Base-by-base conservation (phyloP, 2,888 invertebrate species). In the Gastrophysa polygoni region DNA sequence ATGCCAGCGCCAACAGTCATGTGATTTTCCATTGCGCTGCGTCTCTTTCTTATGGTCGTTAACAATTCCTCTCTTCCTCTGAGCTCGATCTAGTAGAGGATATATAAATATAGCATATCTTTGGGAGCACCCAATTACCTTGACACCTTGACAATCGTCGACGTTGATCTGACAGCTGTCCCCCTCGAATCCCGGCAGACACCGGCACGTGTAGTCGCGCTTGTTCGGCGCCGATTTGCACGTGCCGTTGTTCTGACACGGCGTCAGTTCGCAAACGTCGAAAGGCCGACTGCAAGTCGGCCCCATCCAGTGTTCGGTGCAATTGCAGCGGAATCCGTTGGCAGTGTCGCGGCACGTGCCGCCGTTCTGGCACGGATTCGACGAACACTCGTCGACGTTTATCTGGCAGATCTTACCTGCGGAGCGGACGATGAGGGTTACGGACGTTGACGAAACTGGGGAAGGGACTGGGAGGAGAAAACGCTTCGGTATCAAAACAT, bases 181-280 rank as follows among this genome's bases (percentile, higher is more conserved):
- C 20, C 91, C 91, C 68, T 86, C 85, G 82, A 85, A 91, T 29
- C 91, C 91, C 48, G 83, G 78, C 14, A 83, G 82, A 78, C 91
- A 91, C 61, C 85, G 84, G 82, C 91, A 91, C 17, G 82, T 78
- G 73, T 83, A 87, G 43, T 85, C 85, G 3, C 80, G 81, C 48
- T 79, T 81, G 20, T 82, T 83, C 11, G 78, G 72, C 73, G 73
- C 59, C 64, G 86, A 82, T 44, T 83, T 81, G 75, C 91, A 91
- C 38, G 83, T 83, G 64, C 85, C 89, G 68, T 88, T 88, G 80
- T 90, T 87, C 71, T 82, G 81, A 75, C 90, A 89, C n/a, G 86
- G 86, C 68, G 84, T 84, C 48, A 82, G 70, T 46, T 82, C 83
- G 76, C 89, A 90, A 16, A 84, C 84, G 70, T 87, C 85, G 68